phyloP scores from a whole-genome alignment of 2,888 invertebrate species.

The Eupithecia insigniata region DNA sequence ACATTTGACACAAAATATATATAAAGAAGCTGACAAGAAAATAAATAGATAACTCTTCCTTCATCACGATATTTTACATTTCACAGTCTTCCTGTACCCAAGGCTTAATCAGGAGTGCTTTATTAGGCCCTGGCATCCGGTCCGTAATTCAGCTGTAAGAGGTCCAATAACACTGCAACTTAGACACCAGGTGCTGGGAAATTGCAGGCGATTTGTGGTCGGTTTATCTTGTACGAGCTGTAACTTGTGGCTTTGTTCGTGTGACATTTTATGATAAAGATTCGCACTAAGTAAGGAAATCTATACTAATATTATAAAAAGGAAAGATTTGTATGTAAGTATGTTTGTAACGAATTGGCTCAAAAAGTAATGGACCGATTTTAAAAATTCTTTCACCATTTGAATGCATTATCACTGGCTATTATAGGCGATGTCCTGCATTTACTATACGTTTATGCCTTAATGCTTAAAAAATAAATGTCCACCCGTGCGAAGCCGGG shows the following conservation, averaged over 20 bases:
- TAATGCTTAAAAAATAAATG: too few relatives aligned
- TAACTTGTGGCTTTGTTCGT: background rate
- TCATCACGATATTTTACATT: background rate
- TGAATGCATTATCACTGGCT: too few relatives aligned
- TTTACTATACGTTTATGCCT: too few relatives aligned
- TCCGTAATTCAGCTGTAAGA: conserved; percentile 27
- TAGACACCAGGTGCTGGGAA: conserved; percentile 15
- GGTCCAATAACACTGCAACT: conserved; percentile 10
- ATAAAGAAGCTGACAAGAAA: background rate
- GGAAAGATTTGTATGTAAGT: too few relatives aligned
- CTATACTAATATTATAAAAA: too few relatives aligned
- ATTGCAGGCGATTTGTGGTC: conserved; percentile 16
- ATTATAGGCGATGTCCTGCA: too few relatives aligned
- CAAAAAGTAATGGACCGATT: too few relatives aligned
- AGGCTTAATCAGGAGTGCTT: conserved; percentile 38
- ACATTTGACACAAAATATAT: background rate
- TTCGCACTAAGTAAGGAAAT: too few relatives aligned
- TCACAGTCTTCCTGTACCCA: conserved; percentile 15
- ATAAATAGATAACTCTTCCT: background rate
- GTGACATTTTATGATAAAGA: background rate
- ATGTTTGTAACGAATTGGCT: too few relatives aligned
- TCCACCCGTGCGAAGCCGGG: too few relatives aligned
- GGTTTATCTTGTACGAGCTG: background rate
- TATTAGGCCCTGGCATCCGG: conserved; percentile 34
- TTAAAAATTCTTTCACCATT: too few relatives aligned